Conservation (phyloP, 1,140 invertebrate species). For the Brachionus paranguensis region DNA sequence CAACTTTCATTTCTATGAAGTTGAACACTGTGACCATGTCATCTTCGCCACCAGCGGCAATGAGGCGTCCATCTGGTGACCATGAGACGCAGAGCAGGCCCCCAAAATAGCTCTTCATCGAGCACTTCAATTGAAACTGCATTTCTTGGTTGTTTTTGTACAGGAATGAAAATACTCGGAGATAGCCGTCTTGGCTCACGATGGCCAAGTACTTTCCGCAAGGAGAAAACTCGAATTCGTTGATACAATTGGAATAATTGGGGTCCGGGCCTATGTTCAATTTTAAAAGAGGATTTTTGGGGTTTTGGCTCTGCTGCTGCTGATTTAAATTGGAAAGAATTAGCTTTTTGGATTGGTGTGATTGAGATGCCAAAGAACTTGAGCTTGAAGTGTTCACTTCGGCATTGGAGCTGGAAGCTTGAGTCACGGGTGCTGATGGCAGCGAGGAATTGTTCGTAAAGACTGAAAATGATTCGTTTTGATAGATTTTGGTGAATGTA, state of each 20-base stretch:
- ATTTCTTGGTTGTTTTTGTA: slow-evolving; percentile 77
- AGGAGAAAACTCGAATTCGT: slow-evolving; percentile 94
- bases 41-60: slow-evolving; percentile 95
- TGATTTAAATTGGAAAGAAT: not conserved
- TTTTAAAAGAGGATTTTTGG: slow-evolving; percentile 25
- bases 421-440: not conserved
- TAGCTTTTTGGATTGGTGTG: not conserved
- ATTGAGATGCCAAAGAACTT: not conserved
- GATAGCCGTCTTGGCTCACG: slow-evolving; percentile 83
- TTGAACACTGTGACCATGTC: slow-evolving; percentile 97
- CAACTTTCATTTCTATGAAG: slow-evolving; percentile 76
- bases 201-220: slow-evolving; percentile 76
- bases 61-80: slow-evolving; percentile 90
- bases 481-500: slow-evolving; percentile 12
- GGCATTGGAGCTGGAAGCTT: not conserved
- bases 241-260: slow-evolving; percentile 74
- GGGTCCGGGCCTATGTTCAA: not conserved
- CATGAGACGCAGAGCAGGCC: slow-evolving; percentile 88
- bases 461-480: slow-evolving; percentile 27
- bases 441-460: not conserved
- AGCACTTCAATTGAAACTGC: slow-evolving; percentile 42
- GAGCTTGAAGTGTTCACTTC: slow-evolving; percentile 4
- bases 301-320: slow-evolving; percentile 12
- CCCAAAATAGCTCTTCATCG: slow-evolving; percentile 88
- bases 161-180: slow-evolving; percentile 92